Percentiles rank a stretch among this genome's conserved stretches.
Evolutionary conservation across 2,113 vertebrate genomes (phyloP).

Genomic region (Hippocampus comes): DNA sequence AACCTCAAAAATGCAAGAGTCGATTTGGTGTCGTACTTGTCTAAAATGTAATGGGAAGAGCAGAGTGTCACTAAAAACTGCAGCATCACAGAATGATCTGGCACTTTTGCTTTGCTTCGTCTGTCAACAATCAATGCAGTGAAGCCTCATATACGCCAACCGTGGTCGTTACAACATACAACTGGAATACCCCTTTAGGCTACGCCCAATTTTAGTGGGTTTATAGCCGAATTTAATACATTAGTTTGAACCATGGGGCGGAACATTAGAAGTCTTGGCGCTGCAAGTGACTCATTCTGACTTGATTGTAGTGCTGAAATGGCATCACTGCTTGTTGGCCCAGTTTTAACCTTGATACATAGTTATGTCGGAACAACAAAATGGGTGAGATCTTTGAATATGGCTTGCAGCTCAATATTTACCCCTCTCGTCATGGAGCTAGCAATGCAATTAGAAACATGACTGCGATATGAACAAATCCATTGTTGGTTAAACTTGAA

Average conservation of each 20-base stretch:
- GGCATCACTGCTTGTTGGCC: conserved; percentile 13
- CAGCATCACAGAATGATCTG: conserved; percentile 64
- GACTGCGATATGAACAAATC: background rate
- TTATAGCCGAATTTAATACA: background rate
- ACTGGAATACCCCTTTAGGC: conserved; percentile 22
- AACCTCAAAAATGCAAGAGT: background rate
- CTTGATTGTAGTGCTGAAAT: conserved; percentile 32
- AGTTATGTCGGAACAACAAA: conserved; percentile 13
- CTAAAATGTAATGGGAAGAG: conserved; percentile 14
- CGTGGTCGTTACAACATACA: background rate
- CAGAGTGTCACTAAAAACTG: conserved; percentile 30
- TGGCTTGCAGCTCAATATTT: conserved; percentile 30
- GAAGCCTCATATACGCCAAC: conserved; percentile 2
- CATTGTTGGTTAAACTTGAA: background rate
- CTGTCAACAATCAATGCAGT: conserved; percentile 26
- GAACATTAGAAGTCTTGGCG: background rate
- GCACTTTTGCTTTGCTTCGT: conserved; percentile 64
- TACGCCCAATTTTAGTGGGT: background rate
- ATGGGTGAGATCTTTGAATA: conserved; percentile 51
- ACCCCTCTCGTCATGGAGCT: background rate
- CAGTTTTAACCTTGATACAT: too few relatives aligned
- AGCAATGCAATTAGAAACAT: background rate
- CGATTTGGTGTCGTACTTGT: conserved; percentile 19
- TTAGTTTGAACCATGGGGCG: background rate
- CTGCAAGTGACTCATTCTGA: conserved; percentile 17